These are phyloP conservation scores for Malurus alboscapulatus DNA, from an alignment of 2,113 vertebrate genomes.

Conservation along the genomic window DNA sequence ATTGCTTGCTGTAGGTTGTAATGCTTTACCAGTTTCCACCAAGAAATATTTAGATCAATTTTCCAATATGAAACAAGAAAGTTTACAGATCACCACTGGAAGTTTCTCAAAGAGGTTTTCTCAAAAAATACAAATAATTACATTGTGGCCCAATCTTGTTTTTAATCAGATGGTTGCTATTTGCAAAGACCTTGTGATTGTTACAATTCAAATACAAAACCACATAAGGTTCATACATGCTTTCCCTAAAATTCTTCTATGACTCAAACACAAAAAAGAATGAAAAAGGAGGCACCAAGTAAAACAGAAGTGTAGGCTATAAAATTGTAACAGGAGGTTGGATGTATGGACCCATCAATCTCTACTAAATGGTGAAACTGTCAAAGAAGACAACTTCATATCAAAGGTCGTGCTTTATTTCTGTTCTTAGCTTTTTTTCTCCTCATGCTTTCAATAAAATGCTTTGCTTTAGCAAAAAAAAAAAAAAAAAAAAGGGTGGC, in stretches of 20 bases:
- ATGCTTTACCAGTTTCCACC: neutral
- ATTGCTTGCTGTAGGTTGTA: neutral
- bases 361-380: neutral
- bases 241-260: neutral
- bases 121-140: neutral
- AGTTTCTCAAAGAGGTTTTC: neutral
- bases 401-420: slow-evolving; percentile 41
- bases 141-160: neutral
- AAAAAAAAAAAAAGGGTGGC: neutral
- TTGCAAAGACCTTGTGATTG: neutral
- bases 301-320: neutral
- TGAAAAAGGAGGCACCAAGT: neutral
- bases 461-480: neutral
- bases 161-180: neutral
- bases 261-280: neutral
- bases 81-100: neutral
- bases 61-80: neutral
- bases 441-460: slow-evolving; percentile 46
- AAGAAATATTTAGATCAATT: neutral
- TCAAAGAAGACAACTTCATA: slow-evolving; percentile 3
- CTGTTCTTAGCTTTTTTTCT: neutral
- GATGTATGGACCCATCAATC: neutral
- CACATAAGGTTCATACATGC: neutral
- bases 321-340: slow-evolving; percentile 12
- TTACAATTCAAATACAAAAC: neutral